Base-by-base conservation (phyloP, 2,888 invertebrate species). In the Caenorhabditis parvicauda region DNA sequence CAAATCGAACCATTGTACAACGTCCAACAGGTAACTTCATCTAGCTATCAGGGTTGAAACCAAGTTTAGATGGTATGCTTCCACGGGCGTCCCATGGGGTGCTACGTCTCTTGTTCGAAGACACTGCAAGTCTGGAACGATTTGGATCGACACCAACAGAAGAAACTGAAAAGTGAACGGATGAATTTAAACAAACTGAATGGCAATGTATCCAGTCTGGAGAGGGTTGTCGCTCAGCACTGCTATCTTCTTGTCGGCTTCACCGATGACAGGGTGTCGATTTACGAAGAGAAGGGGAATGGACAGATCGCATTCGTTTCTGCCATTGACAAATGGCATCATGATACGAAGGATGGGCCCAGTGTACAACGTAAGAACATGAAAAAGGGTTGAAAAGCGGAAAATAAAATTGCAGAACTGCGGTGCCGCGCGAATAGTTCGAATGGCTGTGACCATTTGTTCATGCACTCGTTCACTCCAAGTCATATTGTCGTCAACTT, bases 81-180 rank as follows among this genome's bases (percentile, higher is more conserved):
- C 50, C 60, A 64, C 43, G 69, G 69, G 6, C 58, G 69, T 14
- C 69, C 69, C 14, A 69, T 69, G 69, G 69, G 69, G 2, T 69
- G 69, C 54, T 69, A 69, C 32, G 64, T 64, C 14, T 55, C 45
- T 29, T 63, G 62, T 24, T 51, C 69, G 3, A 69, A 69, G 24
- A 69, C 65, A 3, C 54, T 69, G 19, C 69, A 69, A 51, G 54
- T 69, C 21, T 69, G 69, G 69, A 69, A 66, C 38, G 69, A 69
- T 54, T 48, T 69, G 52, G 69, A 69, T 52, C 49, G 69, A n/a
- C 69, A 69, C 42, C 69, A 69, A 44, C 69, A 69, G 50, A 69
- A 69, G 38, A 69, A 69, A 41, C 49, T 69, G 57, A 69, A 69
- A 41, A 66, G 65, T 53, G 69, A 69, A 48, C n/a, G 69, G 41